phyloP scores from a whole-genome alignment of 2,113 vertebrate genomes.

The Mesembrinibis cayennensis region DNA sequence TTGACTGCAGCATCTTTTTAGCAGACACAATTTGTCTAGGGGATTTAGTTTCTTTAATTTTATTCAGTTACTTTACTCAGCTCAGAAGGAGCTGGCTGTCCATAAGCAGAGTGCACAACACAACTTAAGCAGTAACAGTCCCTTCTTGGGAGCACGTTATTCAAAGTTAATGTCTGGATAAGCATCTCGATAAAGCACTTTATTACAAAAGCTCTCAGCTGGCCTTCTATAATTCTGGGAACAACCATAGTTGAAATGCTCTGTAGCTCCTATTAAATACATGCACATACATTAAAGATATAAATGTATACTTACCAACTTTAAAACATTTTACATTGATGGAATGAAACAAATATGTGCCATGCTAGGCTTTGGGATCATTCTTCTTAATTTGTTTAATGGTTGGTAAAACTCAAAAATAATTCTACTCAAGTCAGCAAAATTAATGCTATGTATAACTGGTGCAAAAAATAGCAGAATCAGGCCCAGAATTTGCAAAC shows the following conservation, averaged over 20 bases:
- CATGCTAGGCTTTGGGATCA: background rate
- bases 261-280: background rate
- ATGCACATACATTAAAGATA: background rate
- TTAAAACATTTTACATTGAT: background rate
- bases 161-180: background rate
- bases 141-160: background rate
- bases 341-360: background rate
- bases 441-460: background rate
- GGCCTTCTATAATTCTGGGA: background rate
- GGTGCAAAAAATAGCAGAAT: slow-evolving; percentile 25
- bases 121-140: background rate
- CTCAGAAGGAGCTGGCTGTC: background rate
- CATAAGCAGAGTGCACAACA: background rate
- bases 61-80: background rate
- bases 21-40: background rate
- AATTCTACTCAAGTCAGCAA: background rate
- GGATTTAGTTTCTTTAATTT: background rate
- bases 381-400: background rate
- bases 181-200: background rate
- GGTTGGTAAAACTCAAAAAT: background rate
- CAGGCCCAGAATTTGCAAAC: background rate
- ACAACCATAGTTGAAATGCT: background rate
- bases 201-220: background rate
- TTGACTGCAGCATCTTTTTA: background rate
- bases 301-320: background rate